These are phyloP conservation scores for Drosophila sucinea DNA, from an alignment of 1,140 invertebrate genomes.

Conservation along the genomic window DNA sequence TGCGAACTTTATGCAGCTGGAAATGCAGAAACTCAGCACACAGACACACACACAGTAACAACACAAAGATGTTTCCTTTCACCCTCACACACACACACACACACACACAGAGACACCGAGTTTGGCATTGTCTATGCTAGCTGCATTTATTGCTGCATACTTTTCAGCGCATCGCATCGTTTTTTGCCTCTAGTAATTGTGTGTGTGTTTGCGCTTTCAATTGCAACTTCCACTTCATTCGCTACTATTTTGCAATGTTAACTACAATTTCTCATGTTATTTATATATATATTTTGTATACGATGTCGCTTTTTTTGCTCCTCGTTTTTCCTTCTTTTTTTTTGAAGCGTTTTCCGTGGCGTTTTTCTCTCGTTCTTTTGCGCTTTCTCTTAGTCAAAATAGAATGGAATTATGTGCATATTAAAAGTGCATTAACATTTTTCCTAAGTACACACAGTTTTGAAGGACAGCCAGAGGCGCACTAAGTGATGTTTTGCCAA, in stretches of 20 bases:
- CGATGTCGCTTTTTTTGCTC: not conserved
- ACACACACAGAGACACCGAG: slow-evolving; percentile 10
- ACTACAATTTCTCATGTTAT: slow-evolving; percentile 74
- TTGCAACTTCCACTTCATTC: slow-evolving; percentile 75
- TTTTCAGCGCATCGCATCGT: slow-evolving; percentile 17
- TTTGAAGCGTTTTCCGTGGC: slow-evolving; percentile 25
- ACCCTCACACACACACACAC: slow-evolving; percentile 17
- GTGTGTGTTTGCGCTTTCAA: slow-evolving; percentile 45
- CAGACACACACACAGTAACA: slow-evolving; percentile 23
- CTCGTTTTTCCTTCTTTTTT: slow-evolving; percentile 22
- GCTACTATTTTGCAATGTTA: slow-evolving; percentile 78
- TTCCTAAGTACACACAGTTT: slow-evolving; percentile 8
- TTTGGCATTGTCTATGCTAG: slow-evolving; percentile 27
- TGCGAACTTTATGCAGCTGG: slow-evolving; percentile 77
- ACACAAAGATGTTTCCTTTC: slow-evolving; percentile 25
- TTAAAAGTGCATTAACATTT: slow-evolving; percentile 70
- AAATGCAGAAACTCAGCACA: slow-evolving; percentile 57
- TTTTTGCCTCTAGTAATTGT: slow-evolving; percentile 8
- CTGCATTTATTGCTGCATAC: slow-evolving; percentile 51
- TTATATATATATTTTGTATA: slow-evolving; percentile 39
- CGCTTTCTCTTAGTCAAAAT: slow-evolving; percentile 28
- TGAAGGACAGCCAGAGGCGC: slow-evolving; percentile 29
- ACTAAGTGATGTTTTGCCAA: slow-evolving; percentile 6
- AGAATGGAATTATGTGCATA: slow-evolving; percentile 70
- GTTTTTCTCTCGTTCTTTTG: slow-evolving; percentile 18